A percentile compares a stretch with the other conserved stretches of the same genome.
phyloP scores from a whole-genome alignment of 2,797 vertebrate genomes.

The Xyrichtys novacula region DNA sequence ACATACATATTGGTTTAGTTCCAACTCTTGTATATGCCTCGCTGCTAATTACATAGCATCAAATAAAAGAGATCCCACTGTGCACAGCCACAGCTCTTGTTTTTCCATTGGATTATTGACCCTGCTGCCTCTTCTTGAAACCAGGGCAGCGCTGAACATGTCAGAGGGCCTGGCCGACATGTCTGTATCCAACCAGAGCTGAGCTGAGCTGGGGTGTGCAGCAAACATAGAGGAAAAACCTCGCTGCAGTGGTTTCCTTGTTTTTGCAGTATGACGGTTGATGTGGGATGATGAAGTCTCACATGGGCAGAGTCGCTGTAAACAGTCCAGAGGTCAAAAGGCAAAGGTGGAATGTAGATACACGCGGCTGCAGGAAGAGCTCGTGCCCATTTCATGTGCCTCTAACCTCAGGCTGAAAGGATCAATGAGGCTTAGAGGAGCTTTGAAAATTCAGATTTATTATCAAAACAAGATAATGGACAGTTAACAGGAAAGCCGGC shows the following conservation, averaged over 20 bases:
- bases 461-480: neutral
- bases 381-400: slow-evolving; percentile 40
- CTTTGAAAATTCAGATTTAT: slow-evolving; percentile 17
- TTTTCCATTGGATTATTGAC: slow-evolving; percentile 76
- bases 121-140: slow-evolving; percentile 47
- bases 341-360: slow-evolving; percentile 26
- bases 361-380: slow-evolving; percentile 44
- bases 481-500: no score
- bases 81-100: slow-evolving; percentile 27
- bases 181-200: neutral
- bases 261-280: slow-evolving; percentile 69
- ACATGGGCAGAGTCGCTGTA: slow-evolving; percentile 51
- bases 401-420: slow-evolving; percentile 14
- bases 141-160: slow-evolving; percentile 44
- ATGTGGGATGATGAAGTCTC: slow-evolving; percentile 44
- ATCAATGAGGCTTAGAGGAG: neutral
- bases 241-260: slow-evolving; percentile 59
- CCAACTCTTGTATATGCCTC: slow-evolving; percentile 35
- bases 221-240: slow-evolving; percentile 30
- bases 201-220: neutral
- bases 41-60: slow-evolving; percentile 40
- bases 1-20: slow-evolving; percentile 36
- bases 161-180: neutral
- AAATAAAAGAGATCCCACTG: slow-evolving; percentile 23
- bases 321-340: slow-evolving; percentile 49